Base-by-base conservation (phyloP, 1,140 invertebrate species). In the Bombus affinis region DNA sequence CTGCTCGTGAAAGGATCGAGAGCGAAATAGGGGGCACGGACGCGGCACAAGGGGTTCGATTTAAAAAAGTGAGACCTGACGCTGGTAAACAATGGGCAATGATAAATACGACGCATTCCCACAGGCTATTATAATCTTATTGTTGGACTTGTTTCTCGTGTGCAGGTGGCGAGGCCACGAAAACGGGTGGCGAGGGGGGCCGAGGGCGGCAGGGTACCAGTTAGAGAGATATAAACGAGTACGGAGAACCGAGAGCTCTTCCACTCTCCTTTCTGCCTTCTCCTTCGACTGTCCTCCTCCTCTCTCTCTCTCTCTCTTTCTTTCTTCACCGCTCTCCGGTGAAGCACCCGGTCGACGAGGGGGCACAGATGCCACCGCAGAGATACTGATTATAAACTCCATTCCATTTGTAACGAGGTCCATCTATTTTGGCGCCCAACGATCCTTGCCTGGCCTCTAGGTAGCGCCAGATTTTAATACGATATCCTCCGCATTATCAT, bases 331-430 rank as follows among this genome's bases (percentile, higher is more conserved):
- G 25, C 47, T 71, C 72, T 6, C 35, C 28, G 39, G 42, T 47
- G 42, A 75, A 12, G 44, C 68, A 28, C 47, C 35, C 53, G 25
- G 25, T 83, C 88, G 87, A 92, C 89, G 91, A 93, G 79, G 83
- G 85, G 82, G 84, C 87, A 18, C 88, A 93, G 94, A 95, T 95
- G 93, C 94, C 92, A 93, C 91, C 90, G 90, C 76, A 77, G 90
- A 95, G 94, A 95, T 95, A 95, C 93, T 92, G 93, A 95, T 94
- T 95, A 94, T 94, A 94, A 94, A 95, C 92, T 95, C 94, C 93
- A 95, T 94, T 95, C 93, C 94, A 95, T 95, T 95, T 95, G 94
- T 94, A 95, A 95, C 94, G 93, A 94, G 94, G 90, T 93, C 93
- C 94, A 94, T 95, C 93, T 95, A 94, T 95, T 95, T 95, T 93